Evolutionary conservation across 2,797 vertebrate genomes (phyloP).

Genomic region (Sus cebifrons): DNA sequence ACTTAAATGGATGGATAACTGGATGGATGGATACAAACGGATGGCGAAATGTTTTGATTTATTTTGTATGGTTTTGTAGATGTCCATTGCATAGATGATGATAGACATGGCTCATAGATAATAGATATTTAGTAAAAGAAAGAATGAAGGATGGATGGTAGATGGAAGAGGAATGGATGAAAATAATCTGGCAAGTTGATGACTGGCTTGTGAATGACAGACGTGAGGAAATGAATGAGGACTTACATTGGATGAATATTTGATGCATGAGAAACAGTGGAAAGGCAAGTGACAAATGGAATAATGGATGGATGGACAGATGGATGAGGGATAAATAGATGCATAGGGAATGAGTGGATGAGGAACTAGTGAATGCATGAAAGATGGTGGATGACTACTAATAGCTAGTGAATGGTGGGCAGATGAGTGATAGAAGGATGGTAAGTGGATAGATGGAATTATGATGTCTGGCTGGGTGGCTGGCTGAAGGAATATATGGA

Average conservation of each 20-base stretch:
- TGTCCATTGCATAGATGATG: neutral
- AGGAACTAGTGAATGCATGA: slow-evolving; percentile 12
- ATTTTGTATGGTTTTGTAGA: neutral
- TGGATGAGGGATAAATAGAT: neutral
- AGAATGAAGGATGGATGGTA: neutral
- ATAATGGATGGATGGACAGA: neutral
- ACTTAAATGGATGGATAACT: neutral
- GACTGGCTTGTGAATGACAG: slow-evolving; percentile 2
- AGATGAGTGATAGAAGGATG: neutral
- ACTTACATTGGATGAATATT: neutral
- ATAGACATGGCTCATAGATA: slow-evolving; percentile 8
- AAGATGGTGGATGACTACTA: neutral
- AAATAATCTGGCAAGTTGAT: slow-evolving; percentile 10
- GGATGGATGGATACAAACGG: neutral
- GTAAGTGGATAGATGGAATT: neutral
- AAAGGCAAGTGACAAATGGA: neutral
- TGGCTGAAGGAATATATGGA: neutral
- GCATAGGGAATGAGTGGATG: neutral
- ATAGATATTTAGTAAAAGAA: slow-evolving; percentile 16
- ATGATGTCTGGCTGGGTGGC: neutral
- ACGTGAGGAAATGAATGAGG: slow-evolving; percentile 32
- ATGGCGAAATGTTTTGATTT: slow-evolving; percentile 13
- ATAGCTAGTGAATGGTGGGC: neutral
- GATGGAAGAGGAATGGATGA: neutral
- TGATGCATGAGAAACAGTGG: neutral